phyloP scores from a whole-genome alignment of 2,797 vertebrate genomes.

The Chaenodraco wilsoni region DNA sequence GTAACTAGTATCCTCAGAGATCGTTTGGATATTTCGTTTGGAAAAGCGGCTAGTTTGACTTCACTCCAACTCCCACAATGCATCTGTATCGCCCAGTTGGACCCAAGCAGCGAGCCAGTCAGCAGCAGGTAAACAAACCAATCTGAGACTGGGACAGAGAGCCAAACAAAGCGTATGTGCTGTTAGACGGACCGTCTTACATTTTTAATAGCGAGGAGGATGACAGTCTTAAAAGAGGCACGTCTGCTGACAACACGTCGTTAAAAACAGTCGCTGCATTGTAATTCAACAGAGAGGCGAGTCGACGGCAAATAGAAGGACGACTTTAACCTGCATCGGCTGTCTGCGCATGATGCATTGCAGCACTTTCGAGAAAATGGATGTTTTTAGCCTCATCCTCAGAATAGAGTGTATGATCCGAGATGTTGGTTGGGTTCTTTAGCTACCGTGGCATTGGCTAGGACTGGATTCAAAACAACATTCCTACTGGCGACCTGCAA shows the following conservation, averaged over 20 bases:
- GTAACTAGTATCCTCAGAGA: not conserved
- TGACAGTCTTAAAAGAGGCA: slow-evolving; percentile 30
- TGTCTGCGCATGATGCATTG: slow-evolving; percentile 79
- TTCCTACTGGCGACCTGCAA: slow-evolving; percentile 60
- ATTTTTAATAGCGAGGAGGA: slow-evolving; percentile 59
- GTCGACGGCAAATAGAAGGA: slow-evolving; percentile 30
- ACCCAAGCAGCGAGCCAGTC: slow-evolving; percentile 59
- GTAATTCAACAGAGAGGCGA: slow-evolving; percentile 7
- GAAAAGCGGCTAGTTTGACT: fast-evolving
- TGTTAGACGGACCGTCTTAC: slow-evolving; percentile 26
- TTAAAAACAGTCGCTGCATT: not conserved
- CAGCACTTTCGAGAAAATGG: slow-evolving; percentile 74
- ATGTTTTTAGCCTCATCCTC: slow-evolving; percentile 62
- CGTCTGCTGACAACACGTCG: slow-evolving; percentile 18
- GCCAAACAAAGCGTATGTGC: slow-evolving; percentile 69
- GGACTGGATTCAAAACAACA: slow-evolving; percentile 51
- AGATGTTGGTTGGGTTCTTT: slow-evolving; percentile 74
- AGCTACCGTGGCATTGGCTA: slow-evolving; percentile 60
- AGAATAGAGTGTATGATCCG: slow-evolving; percentile 63
- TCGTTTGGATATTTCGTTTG: not conserved
- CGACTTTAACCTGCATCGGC: slow-evolving; percentile 51
- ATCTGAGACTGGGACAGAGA: slow-evolving; percentile 54
- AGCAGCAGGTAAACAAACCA: slow-evolving; percentile 85
- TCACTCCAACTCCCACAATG: slow-evolving; percentile 82
- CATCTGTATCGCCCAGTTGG: slow-evolving; percentile 32